A percentile compares a stretch with the other conserved stretches of the same genome.
phyloP scores from a whole-genome alignment of 1,140 invertebrate species.

The Eurosta solidaginis region DNA sequence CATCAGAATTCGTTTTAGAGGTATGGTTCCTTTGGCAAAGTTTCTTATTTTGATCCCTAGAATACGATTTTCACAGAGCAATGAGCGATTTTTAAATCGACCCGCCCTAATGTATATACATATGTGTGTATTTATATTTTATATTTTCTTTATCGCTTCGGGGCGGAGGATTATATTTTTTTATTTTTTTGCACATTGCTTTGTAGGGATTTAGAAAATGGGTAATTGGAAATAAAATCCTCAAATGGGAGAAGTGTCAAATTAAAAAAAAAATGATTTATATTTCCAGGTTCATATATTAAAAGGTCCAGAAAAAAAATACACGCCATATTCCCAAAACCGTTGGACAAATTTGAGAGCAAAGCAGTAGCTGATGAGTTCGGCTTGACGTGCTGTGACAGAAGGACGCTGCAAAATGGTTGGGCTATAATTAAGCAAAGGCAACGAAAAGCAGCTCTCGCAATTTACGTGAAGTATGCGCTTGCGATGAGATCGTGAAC shows the following conservation, averaged over 20 bases:
- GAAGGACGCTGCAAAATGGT: background rate
- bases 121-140: too few species aligned
- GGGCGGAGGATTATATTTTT: too few species aligned
- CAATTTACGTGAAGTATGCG: background rate
- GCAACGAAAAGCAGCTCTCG: background rate
- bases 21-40: too few species aligned
- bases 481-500: background rate
- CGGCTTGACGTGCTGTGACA: background rate
- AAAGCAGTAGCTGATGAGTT: background rate
- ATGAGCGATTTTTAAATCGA: too few species aligned
- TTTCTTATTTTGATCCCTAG: too few species aligned
- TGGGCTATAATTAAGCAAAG: slow-evolving; percentile 3
- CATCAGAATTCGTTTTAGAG: too few species aligned
- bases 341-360: background rate
- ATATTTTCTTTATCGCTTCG: too few species aligned
- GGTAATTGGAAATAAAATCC: background rate
- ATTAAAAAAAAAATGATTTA: background rate
- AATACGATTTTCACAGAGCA: too few species aligned
- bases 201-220: background rate
- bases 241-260: too few species aligned
- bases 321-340: background rate
- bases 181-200: too few species aligned
- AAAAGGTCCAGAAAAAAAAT: background rate
- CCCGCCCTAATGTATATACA: too few species aligned
- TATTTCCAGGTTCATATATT: background rate